Evolutionary conservation across 2,797 vertebrate species (phyloP).

Genomic region (Pteronotus mesoamericanus): DNA sequence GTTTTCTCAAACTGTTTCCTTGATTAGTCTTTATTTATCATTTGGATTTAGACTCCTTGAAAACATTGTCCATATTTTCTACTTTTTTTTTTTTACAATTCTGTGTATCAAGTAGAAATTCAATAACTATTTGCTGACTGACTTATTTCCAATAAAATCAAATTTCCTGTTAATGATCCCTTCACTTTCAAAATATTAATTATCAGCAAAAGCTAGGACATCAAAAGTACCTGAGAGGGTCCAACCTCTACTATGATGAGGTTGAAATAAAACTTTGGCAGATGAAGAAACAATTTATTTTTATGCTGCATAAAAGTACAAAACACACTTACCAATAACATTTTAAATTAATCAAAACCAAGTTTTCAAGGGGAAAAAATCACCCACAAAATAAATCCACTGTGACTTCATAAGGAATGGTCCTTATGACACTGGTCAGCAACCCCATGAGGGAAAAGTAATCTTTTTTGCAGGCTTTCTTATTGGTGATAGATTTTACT

Average conservation of each 20-base stretch:
- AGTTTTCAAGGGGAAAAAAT: not conserved
- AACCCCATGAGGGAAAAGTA: not conserved
- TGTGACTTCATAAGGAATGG: not conserved
- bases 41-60: not conserved
- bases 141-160: not conserved
- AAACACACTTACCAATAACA: not conserved
- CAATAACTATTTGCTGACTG: not conserved
- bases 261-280: not conserved
- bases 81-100: not conserved
- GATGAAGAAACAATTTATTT: not conserved
- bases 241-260: not conserved
- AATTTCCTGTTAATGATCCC: not conserved
- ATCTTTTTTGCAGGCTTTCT: not conserved
- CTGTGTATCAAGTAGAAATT: not conserved
- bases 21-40: not conserved
- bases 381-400: not conserved
- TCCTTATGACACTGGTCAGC: not conserved
- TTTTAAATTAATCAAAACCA: conserved; percentile 27
- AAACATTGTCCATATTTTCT: not conserved
- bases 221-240: not conserved
- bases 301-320: not conserved
- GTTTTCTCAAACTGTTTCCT: not conserved
- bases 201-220: not conserved
- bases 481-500: not conserved
- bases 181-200: not conserved